Evolutionary conservation across 2,797 vertebrate species (phyloP).

Genomic region (Bucorvus abyssinicus): DNA sequence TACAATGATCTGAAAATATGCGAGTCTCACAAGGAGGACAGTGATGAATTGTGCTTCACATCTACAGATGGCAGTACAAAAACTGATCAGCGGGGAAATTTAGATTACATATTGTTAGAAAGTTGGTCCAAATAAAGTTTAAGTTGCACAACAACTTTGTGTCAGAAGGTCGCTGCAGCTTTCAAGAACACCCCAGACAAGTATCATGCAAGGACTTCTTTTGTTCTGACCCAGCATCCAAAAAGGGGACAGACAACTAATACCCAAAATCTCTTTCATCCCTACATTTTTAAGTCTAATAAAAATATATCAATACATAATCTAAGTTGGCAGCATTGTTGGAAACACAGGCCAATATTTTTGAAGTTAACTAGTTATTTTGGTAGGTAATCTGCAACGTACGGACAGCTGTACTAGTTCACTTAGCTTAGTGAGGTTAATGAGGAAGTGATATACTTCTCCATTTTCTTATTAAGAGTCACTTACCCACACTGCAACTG

Average conservation of each 20-base stretch:
- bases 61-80: slow-evolving; percentile 59
- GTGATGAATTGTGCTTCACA: slow-evolving; percentile 45
- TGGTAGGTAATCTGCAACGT: background rate
- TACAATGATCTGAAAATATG: slow-evolving; percentile 21
- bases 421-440: background rate
- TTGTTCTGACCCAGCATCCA: background rate
- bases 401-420: background rate
- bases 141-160: background rate
- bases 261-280: background rate
- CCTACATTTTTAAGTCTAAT: background rate
- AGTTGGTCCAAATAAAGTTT: slow-evolving; percentile 41
- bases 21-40: slow-evolving; percentile 25
- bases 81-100: slow-evolving; percentile 58
- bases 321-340: background rate
- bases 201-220: background rate
- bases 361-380: background rate
- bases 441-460: background rate
- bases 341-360: background rate
- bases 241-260: background rate
- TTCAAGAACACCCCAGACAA: background rate
- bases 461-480: background rate
- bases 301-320: background rate
- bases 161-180: background rate
- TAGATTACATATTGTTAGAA: slow-evolving; percentile 46
- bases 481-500: background rate